phyloP scores from a whole-genome alignment of 2,113 vertebrate genomes.

The Gobius niger region DNA sequence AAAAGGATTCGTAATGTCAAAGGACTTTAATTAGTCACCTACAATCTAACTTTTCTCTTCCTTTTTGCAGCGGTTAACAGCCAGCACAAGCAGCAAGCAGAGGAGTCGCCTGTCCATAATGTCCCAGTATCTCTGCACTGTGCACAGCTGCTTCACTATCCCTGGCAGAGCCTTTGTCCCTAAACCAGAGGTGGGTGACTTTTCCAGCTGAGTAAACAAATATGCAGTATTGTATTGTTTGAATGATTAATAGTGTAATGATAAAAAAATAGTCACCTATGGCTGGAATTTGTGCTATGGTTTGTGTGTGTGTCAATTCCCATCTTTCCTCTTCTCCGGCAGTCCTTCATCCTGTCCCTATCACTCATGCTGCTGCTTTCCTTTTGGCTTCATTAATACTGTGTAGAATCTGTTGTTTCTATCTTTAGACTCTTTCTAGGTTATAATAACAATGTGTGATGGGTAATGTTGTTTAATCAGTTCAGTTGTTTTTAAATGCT shows the following conservation, averaged over 20 bases:
- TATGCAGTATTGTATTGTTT: neutral
- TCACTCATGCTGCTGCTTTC: conserved; percentile 37
- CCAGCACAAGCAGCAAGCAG: conserved; percentile 82
- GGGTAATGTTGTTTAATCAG: conserved; percentile 65
- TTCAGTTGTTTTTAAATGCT: conserved; percentile 54
- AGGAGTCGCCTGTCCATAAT: conserved; percentile 92
- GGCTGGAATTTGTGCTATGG: neutral
- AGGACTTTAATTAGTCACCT: neutral
- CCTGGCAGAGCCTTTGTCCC: conserved; percentile 91
- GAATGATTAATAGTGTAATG: neutral
- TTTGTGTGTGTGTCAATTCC: neutral
- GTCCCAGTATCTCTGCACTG: conserved; percentile 90
- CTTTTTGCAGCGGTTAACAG: conserved; percentile 83
- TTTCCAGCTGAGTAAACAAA: neutral
- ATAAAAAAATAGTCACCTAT: neutral
- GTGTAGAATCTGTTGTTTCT: conserved; percentile 66
- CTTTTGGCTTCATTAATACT: conserved; percentile 67
- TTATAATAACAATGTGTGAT: conserved; percentile 68
- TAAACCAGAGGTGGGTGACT: conserved; percentile 86
- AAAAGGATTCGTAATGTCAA: neutral
- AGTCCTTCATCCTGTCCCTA: conserved; percentile 40
- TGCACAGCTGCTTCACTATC: conserved; percentile 85
- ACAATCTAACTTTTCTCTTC: conserved; percentile 1
- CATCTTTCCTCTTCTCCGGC: conserved; percentile 21
- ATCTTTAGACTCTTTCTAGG: conserved; percentile 61